These are phyloP conservation scores for Actinemys pallida DNA, from an alignment of 2,113 vertebrate species.

Conservation along the genomic window DNA sequence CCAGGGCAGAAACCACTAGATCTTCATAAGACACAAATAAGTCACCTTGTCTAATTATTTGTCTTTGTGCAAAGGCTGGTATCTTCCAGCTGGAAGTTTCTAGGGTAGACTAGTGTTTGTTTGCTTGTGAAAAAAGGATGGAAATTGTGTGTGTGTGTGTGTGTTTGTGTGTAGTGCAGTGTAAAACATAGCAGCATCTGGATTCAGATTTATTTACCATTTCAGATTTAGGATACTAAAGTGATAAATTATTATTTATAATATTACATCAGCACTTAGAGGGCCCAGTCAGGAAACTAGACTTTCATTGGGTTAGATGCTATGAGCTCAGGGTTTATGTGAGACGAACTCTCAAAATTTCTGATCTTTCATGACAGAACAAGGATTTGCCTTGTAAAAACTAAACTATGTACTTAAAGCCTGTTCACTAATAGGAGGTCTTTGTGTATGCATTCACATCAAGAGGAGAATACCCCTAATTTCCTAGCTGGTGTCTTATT, in stretches of 20 bases:
- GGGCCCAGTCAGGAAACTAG: not conserved
- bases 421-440: not conserved
- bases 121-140: not conserved
- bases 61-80: rapidly evolving
- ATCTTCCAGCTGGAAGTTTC: not conserved
- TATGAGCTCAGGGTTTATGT: not conserved
- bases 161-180: no score
- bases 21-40: not conserved
- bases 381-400: not conserved
- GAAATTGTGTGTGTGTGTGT: no score
- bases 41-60: not conserved
- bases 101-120: rapidly evolving
- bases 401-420: not conserved
- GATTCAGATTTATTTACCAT: not conserved
- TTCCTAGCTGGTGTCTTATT: constrained; percentile 38
- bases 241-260: not conserved
- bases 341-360: not conserved
- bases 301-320: not conserved
- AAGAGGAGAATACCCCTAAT: not conserved
- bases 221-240: not conserved
- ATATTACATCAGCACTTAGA: not conserved
- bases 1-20: not conserved
- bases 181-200: rapidly evolving
- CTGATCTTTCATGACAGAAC: rapidly evolving
- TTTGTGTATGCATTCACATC: not conserved